Evolutionary conservation across 2,888 invertebrate genomes (phyloP).

Genomic region (Oscheius sp.): DNA sequence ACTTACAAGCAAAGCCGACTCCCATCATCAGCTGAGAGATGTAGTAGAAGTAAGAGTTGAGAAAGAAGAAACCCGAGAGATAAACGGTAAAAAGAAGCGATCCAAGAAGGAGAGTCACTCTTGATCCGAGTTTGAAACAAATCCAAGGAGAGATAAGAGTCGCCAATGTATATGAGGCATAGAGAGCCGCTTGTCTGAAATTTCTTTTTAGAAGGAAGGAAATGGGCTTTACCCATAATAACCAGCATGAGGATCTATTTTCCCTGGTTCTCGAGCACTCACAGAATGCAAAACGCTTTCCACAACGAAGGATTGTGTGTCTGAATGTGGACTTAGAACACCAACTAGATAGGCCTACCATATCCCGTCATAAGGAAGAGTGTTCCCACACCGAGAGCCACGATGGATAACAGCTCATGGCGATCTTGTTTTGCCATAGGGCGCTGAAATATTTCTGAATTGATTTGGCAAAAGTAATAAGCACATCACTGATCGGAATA

Average conservation of each 20-base stretch:
- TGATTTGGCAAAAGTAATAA: too few species aligned
- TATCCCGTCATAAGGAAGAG: conserved; percentile 50
- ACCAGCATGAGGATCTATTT: conserved; percentile 44
- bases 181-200: conserved; percentile 44
- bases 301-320: conserved; percentile 41
- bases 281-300: conserved; percentile 55
- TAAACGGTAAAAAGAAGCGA: conserved; percentile 44
- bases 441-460: neutral
- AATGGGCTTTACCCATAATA: conserved; percentile 47
- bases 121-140: conserved; percentile 28
- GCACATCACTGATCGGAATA: too few species aligned
- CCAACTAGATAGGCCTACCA: too few species aligned
- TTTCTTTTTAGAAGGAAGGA: neutral
- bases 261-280: conserved; percentile 42
- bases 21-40: conserved; percentile 18
- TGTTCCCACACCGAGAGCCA: conserved; percentile 49
- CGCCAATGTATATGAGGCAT: conserved; percentile 32
- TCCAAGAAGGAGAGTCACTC: conserved; percentile 21
- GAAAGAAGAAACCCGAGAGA: conserved; percentile 32
- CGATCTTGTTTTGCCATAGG: conserved; percentile 5
- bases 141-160: conserved; percentile 42
- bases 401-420: conserved; percentile 41
- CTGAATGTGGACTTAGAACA: too few species aligned
- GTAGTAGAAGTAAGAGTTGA: conserved; percentile 30
- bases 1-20: conserved; percentile 30